Evolutionary conservation across 2,113 vertebrate species (phyloP), one percentile per base, ranked within the genome.

Genomic region (Onychostruthus taczanowskii): DNA sequence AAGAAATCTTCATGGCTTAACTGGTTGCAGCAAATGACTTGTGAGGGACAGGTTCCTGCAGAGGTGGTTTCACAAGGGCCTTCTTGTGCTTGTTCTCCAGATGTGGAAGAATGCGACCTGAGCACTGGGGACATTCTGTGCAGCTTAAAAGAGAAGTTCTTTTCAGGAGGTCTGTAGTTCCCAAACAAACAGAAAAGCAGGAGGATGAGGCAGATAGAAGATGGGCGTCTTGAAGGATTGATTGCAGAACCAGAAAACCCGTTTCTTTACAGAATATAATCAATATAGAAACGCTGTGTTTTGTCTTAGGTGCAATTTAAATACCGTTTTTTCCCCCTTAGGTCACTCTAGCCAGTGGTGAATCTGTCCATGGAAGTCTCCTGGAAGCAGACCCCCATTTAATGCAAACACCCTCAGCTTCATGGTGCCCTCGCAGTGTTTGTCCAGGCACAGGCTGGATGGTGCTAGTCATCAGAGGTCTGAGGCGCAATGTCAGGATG

Each of bases 361-460:
- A 44, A 33, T 43, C 22, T 56, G 37, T 44, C 37, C 8, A 6
- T 3, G 4, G 8, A 41, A 61, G 33, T 39, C 31, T 73, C 24
- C 41, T 79, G 80, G 46, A n/a, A 86, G 47, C 33, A 88, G 35
- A 53, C 1, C 5, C 16, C 8, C n/a, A 31, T 68, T 80, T 46
- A 21, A 16, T 21, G 16, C 23, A 59, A 35, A 21, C 13, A 1
- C 31, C 11, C 26, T 73, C 61, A 80, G 26, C n/a, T 73, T 63
- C 67, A 14, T 0, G 0, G 11, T 15, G 21, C 44, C n/a, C 33
- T 75, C 7, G 2, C 10, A 43, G 35, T 11, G 31, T 37, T 73
- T 1, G 0, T 66, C 53, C 56, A 58, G 11, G n/a, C 30, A 26
- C 27, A 8, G 50, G 21, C 28, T n/a, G 43, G 73, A 64, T 93